phyloP scores from a whole-genome alignment of 2,888 invertebrate species.

The Bugula neritina region DNA sequence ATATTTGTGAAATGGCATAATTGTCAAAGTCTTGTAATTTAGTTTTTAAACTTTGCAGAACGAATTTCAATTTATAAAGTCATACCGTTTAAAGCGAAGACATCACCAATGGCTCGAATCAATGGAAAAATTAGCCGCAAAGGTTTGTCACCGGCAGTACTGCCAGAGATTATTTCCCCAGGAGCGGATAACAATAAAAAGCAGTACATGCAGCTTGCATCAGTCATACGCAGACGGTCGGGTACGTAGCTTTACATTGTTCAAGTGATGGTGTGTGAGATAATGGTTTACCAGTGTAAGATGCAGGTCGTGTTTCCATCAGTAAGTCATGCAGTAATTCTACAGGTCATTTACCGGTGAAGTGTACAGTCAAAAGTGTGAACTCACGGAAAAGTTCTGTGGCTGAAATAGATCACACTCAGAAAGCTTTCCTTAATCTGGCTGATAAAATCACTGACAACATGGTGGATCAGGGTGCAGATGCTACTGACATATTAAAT shows the following conservation, averaged over 20 bases:
- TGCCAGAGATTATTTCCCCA: background rate
- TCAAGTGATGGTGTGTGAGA: too few relatives aligned
- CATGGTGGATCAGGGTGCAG: slow-evolving; percentile 23
- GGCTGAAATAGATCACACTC: background rate
- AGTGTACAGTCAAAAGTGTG: background rate
- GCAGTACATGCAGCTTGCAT: background rate
- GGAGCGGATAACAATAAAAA: background rate
- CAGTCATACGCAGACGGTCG: background rate
- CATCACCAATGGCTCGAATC: background rate
- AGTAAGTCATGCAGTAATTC: too few relatives aligned
- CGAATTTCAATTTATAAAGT: slow-evolving; percentile 6
- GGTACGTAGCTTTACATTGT: too few relatives aligned
- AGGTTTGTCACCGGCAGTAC: background rate
- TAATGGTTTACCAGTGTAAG: background rate
- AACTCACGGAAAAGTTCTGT: background rate
- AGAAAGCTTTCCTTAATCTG: slow-evolving; percentile 20
- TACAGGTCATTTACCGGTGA: background rate
- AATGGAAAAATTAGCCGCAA: background rate
- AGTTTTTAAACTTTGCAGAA: too few relatives aligned
- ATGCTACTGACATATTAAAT: slow-evolving; percentile 6
- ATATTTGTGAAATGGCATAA: too few relatives aligned
- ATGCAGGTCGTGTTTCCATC: too few relatives aligned
- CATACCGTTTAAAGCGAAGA: background rate
- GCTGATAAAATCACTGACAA: slow-evolving; percentile 17
- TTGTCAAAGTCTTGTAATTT: too few relatives aligned